phyloP scores from a whole-genome alignment of 1,140 invertebrate genomes.

The Drosophila teissieri region DNA sequence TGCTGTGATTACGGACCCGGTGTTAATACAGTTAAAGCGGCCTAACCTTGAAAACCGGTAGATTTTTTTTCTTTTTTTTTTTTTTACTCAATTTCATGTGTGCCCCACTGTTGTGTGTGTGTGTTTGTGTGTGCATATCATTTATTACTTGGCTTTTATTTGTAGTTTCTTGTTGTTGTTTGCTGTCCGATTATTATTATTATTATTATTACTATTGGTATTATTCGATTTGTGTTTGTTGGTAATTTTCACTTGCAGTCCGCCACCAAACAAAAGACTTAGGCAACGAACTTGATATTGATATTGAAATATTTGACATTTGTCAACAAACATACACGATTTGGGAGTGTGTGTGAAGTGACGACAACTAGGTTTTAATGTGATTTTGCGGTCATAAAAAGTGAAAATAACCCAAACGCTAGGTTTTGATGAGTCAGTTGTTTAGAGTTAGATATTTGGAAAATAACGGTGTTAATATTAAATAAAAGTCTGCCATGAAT shows the following conservation, averaged over 20 bases:
- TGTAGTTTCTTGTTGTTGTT: constrained; percentile 36
- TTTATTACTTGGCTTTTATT: constrained; percentile 51
- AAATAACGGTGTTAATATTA: neutral
- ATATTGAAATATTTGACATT: constrained; percentile 75
- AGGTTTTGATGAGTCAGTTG: neutral
- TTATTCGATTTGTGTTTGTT: constrained; percentile 35
- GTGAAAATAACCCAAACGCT: neutral
- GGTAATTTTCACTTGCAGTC: constrained; percentile 48
- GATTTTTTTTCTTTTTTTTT: constrained; percentile 71
- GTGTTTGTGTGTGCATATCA: constrained; percentile 56
- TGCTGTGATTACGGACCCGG: constrained; percentile 76
- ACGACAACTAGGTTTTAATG: neutral
- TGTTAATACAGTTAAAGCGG: constrained; percentile 82
- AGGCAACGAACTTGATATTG: constrained; percentile 82
- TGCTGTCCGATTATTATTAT: constrained; percentile 14
- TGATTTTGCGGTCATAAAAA: neutral
- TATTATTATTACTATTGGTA: constrained; percentile 27
- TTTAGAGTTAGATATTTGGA: too few species aligned
- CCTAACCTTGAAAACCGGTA: constrained; percentile 84
- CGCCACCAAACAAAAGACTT: constrained; percentile 70
- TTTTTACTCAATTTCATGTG: constrained; percentile 70
- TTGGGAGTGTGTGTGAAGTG: neutral
- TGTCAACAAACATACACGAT: constrained; percentile 10
- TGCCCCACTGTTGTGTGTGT: constrained; percentile 43
- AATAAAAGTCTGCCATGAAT: neutral